Conservation (phyloP, 2,113 vertebrate species). For the Forbesichthys papilliferus region DNA sequence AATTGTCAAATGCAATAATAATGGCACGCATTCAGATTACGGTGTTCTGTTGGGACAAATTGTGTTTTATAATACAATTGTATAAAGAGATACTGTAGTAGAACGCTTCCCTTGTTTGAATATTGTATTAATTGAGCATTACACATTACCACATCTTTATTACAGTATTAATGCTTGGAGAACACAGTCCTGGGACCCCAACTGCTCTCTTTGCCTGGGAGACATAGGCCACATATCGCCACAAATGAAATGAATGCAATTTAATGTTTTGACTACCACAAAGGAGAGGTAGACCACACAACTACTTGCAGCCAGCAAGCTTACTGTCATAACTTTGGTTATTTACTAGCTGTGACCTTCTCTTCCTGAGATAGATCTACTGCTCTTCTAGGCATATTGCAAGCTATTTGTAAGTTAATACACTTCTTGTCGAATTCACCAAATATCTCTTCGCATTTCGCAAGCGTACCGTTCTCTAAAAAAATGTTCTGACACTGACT, state of each 20-base stretch:
- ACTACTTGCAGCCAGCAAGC: conserved; percentile 3
- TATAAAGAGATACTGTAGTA: too few species aligned
- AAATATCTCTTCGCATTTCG: too few species aligned
- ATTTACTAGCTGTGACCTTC: neutral
- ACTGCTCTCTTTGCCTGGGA: conserved; percentile 49
- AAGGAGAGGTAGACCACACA: conserved; percentile 12
- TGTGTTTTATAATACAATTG: too few species aligned
- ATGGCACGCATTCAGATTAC: too few species aligned
- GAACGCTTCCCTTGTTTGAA: too few species aligned
- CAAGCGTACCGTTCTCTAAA: too few species aligned
- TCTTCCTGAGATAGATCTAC: neutral
- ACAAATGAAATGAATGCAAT: conserved; percentile 42
- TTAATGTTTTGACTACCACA: conserved; percentile 25
- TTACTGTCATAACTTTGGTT: conserved; percentile 3
- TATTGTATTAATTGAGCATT: too few species aligned
- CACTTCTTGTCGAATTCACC: too few species aligned
- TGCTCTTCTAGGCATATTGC: neutral
- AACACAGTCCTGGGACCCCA: neutral
- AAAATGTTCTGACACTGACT: too few species aligned
- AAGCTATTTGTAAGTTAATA: too few species aligned
- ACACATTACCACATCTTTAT: conserved; percentile 10
- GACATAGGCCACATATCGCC: conserved; percentile 27
- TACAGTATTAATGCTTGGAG: neutral
- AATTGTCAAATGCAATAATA: too few species aligned
- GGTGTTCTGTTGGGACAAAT: too few species aligned